Evolutionary conservation across 1,140 invertebrate genomes (phyloP), one percentile per base, ranked within the genome.

Genomic region (Pogonomyrmex barbatus): DNA sequence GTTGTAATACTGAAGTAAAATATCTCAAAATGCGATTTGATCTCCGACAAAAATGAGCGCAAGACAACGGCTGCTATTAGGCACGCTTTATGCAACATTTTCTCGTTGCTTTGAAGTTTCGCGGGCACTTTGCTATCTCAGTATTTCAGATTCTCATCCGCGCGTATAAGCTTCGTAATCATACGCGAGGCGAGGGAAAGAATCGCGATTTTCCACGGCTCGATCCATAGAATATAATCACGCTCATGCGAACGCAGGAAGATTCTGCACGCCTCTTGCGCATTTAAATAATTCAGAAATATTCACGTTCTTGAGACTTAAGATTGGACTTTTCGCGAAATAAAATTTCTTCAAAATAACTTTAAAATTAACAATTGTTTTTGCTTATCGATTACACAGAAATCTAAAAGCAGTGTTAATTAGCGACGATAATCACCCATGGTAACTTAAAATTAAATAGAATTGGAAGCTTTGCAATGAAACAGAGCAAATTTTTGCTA

Each of bases 201-300:
- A 81, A 81, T 45, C 63, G 39, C 78, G 78, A 81, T 81, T 81
- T 81, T 81, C 78, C 63, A 81, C 65, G 78, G 78, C 14, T 81
- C 65, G 65, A 81, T 58, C 78, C 78, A 70, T 50, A 50, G 63
- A 81, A 81, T 81, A 81, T 81, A 81, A 81, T 81, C 78, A 81
- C 24, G 77, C 63, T 68, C 14, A 4, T 54, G 63, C 63, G 65
- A 70, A 70, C 70, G 50, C 36, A 33, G 78, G 65, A 70, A 70
- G 78, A 81, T 50, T 81, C 24, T 52, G 52, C 50, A 45, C 63
- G 47, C 63, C 65, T 70, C 50, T 81, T 52, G 65, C 39, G 24
- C 63, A 70, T 68, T 81, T 81, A 70, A 81, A 81, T 81, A 81
- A 81, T 81, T 81, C 78, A 70, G 17, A 14, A 70, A 81, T 81